Evolutionary conservation across 2,113 vertebrate species (phyloP).

Genomic region (Tylochromis polylepis): DNA sequence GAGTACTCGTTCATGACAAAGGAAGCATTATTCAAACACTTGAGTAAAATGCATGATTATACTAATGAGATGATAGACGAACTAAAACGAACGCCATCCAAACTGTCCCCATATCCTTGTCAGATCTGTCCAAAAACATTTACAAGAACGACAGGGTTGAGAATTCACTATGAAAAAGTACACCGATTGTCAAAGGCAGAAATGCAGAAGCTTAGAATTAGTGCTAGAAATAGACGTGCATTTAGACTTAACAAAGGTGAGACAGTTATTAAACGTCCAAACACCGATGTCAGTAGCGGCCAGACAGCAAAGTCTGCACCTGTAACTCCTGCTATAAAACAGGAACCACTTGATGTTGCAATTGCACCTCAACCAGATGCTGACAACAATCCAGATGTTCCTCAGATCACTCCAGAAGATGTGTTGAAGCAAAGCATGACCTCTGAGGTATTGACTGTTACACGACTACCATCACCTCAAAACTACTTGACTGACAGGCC

Average conservation of each 20-base stretch:
- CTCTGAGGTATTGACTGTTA: constrained; percentile 49
- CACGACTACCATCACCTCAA: constrained; percentile 49
- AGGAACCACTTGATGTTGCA: constrained; percentile 64
- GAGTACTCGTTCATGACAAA: constrained; percentile 97
- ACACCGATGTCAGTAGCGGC: neutral
- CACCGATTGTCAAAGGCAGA: constrained; percentile 90
- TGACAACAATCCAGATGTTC: constrained; percentile 8
- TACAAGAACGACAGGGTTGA: constrained; percentile 95
- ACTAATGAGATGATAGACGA: constrained; percentile 89
- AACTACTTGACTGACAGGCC: constrained; percentile 30
- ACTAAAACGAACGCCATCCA: constrained; percentile 91
- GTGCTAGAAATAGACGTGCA: constrained; percentile 77
- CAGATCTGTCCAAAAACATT: constrained; percentile 94
- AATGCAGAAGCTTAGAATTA: constrained; percentile 84
- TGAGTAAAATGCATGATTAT: constrained; percentile 89
- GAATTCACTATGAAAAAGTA: constrained; percentile 94
- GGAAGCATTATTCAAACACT: constrained; percentile 94
- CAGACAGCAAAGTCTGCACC: neutral
- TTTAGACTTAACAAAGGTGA: constrained; percentile 51
- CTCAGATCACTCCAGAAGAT: constrained; percentile 6
- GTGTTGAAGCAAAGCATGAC: neutral
- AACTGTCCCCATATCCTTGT: constrained; percentile 93
- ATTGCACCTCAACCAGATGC: constrained; percentile 40
- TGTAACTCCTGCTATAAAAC: constrained; percentile 46
- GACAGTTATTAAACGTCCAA: neutral